Conservation (phyloP, 35 echinoderm and acorn worm species). For the Acanthaster planci region DNA sequence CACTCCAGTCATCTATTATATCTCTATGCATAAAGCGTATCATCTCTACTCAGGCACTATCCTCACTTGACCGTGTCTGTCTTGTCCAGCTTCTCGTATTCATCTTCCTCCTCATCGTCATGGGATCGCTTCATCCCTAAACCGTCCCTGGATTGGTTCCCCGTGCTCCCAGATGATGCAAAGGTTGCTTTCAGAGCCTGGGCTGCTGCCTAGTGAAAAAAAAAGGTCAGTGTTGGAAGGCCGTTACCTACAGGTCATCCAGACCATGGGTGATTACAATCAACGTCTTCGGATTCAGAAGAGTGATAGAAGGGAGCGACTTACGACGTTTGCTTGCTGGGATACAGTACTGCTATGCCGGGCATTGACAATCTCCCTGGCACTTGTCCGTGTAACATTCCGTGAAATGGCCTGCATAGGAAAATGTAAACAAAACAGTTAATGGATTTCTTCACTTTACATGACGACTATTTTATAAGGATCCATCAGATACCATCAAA, state of each 20-base stretch:
- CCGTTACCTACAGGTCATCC: not conserved
- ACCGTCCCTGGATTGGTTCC: conserved; percentile 1
- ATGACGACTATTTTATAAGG: too few species aligned
- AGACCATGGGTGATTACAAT: too few species aligned
- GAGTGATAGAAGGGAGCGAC: too few species aligned
- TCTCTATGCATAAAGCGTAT: not conserved
- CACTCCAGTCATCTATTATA: not conserved
- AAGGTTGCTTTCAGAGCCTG: conserved; percentile 35
- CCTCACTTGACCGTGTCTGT: conserved; percentile 78
- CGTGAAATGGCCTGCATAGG: not conserved
- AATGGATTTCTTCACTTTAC: too few species aligned
- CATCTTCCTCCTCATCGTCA: conserved; percentile 77
- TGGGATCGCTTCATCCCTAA: conserved; percentile 62
- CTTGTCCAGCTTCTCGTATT: conserved; percentile 83
- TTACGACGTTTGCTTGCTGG: not conserved
- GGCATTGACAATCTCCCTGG: conserved; percentile 1
- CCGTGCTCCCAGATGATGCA: conserved; percentile 11
- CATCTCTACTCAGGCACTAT: not conserved
- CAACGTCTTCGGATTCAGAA: too few species aligned
- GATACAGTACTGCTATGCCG: not conserved
- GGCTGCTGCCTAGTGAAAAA: conserved; percentile 60
- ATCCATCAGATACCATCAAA: too few species aligned
- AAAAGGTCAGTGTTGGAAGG: not conserved
- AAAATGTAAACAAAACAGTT: not conserved
- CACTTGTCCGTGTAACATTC: not conserved